Conservation (phyloP, 2,113 vertebrate species). For the human (Homo sapiens) region DNA sequence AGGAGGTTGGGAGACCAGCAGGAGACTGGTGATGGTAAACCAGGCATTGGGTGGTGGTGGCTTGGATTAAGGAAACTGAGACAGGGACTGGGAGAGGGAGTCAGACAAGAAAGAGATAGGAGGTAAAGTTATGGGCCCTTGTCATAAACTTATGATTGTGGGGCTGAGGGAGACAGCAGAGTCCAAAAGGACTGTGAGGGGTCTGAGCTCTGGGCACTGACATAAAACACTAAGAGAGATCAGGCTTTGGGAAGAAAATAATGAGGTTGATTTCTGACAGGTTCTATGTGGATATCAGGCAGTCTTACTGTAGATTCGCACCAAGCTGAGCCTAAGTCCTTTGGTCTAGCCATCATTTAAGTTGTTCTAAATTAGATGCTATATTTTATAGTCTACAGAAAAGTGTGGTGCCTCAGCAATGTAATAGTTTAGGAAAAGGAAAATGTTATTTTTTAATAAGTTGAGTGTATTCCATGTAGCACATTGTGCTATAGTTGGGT, state of each 20-base stretch:
- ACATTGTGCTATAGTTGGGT: background rate
- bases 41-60: background rate
- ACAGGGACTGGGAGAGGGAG: background rate
- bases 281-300: background rate
- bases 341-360: background rate
- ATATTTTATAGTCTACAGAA: background rate
- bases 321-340: background rate
- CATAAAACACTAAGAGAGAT: background rate
- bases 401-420: background rate
- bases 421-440: slow-evolving; percentile 25
- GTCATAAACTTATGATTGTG: background rate
- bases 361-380: background rate
- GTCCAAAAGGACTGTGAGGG: background rate
- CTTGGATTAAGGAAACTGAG: background rate
- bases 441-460: background rate
- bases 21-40: background rate
- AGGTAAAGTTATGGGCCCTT: background rate
- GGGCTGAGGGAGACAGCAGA: background rate
- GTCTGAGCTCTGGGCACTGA: background rate
- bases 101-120: background rate
- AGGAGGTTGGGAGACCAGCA: background rate
- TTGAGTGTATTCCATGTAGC: background rate
- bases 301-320: background rate
- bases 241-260: background rate
- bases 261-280: background rate